These are phyloP conservation scores for Dryobotodes eremita DNA, from an alignment of 2,888 invertebrate genomes.

Conservation along the genomic window DNA sequence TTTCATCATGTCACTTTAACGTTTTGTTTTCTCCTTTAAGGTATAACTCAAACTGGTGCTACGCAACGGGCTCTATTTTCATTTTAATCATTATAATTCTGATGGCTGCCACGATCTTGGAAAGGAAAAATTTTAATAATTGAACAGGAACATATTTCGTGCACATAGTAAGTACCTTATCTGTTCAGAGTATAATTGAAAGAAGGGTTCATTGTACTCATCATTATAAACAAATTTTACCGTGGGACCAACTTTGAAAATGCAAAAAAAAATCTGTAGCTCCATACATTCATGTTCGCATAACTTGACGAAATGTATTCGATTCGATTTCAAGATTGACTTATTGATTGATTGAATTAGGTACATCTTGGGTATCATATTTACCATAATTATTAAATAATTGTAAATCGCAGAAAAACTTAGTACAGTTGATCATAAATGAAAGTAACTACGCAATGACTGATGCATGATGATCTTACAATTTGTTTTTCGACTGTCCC, in stretches of 20 bases:
- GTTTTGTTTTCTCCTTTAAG: constrained; percentile 15
- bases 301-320: neutral
- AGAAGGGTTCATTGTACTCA: neutral
- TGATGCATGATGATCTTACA: no score
- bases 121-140: constrained; percentile 16
- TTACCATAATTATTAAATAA: no score
- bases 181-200: neutral
- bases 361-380: neutral
- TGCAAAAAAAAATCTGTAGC: neutral
- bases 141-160: constrained; percentile 34
- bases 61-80: constrained; percentile 32
- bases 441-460: neutral
- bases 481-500: neutral
- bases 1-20: neutral
- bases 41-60: constrained; percentile 46
- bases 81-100: constrained; percentile 27
- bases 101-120: constrained; percentile 9
- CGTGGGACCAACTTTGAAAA: neutral
- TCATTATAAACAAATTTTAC: neutral
- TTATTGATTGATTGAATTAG: no score
- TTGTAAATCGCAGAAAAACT: no score
- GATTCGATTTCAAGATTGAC: neutral
- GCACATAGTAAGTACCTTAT: constrained; percentile 32
- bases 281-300: neutral
- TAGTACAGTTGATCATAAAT: neutral